Base-by-base conservation (phyloP, 2,888 invertebrate genomes). In the Idaea straminata region DNA sequence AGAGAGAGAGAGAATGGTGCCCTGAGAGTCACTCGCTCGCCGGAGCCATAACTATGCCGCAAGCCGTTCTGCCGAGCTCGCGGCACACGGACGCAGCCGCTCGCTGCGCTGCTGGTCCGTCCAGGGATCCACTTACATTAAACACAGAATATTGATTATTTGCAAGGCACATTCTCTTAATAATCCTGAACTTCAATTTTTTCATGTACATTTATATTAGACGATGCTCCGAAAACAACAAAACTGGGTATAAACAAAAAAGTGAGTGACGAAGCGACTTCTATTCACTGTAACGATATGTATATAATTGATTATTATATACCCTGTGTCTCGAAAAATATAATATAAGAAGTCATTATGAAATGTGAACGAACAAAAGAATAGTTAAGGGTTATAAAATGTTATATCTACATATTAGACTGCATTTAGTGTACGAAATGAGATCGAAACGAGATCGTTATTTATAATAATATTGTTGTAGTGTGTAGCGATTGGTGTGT, bases 91-190 rank as follows among this genome's bases (percentile, higher is more conserved):
- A 62, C 59, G n/a, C 57, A 35, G 59, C 58, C 38, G 61, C 58
- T 69, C 64, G 69, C 64, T 62, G 67, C 58, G 69, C 69, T 13
- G 47, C 47, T 13, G 25, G 25, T 25, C 25, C 25, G 25, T 25
- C 84, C 87, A 86, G 84, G 81, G 79, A 81, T 82, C 81, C 83
- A 88, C 88, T 92, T 91, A 89, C 79, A 92, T 91, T 91, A 91
- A 91, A 92, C 92, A 91, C 92, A 91, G 92, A 92, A 91, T 91
- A 92, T 88, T 90, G 91, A 89, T 84, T 89, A 91, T 88, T 92
- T 92, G 92, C 92, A 92, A 92, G 92, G 92, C 92, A 92, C 92
- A 92, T 91, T 91, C 89, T 91, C 85, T 91, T 92, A 87, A 89
- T 89, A 92, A 92, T 92, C 90, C 92, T 90, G 92, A 88, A 83